Evolutionary conservation across 2,113 vertebrate genomes (phyloP).

Genomic region (Charina bottae): DNA sequence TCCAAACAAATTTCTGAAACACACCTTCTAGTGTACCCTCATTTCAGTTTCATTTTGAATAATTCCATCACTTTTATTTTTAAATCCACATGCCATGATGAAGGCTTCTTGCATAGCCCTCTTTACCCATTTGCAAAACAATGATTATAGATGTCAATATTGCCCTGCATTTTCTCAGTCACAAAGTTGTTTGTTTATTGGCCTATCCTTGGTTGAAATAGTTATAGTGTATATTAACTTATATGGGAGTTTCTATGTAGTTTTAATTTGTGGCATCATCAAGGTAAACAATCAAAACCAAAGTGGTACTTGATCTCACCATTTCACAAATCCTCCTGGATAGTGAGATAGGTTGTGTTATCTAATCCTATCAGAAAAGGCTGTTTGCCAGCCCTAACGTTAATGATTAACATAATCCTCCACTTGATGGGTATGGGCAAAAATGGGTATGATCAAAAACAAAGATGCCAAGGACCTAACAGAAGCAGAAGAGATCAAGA

Average conservation of each 20-base stretch:
- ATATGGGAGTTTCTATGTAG: background rate
- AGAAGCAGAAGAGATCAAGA: too few relatives aligned
- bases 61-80: background rate
- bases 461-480: too few relatives aligned
- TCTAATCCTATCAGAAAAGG: background rate
- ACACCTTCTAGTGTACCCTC: background rate
- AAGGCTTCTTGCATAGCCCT: background rate
- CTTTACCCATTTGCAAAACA: background rate
- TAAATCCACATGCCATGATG: background rate
- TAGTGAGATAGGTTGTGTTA: background rate
- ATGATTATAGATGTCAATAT: background rate
- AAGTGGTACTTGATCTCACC: background rate
- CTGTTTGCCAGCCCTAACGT: background rate
- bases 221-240: background rate
- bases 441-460: too few relatives aligned
- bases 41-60: background rate
- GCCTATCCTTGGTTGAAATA: background rate
- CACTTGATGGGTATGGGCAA: too few relatives aligned
- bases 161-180: background rate
- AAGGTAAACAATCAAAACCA: background rate
- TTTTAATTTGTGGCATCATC: background rate
- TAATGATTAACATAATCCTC: background rate
- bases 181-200: background rate
- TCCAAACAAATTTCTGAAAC: too few relatives aligned
- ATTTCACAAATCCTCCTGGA: background rate